Conservation (phyloP, 2,113 vertebrate genomes). For the Willisornis vidua region DNA sequence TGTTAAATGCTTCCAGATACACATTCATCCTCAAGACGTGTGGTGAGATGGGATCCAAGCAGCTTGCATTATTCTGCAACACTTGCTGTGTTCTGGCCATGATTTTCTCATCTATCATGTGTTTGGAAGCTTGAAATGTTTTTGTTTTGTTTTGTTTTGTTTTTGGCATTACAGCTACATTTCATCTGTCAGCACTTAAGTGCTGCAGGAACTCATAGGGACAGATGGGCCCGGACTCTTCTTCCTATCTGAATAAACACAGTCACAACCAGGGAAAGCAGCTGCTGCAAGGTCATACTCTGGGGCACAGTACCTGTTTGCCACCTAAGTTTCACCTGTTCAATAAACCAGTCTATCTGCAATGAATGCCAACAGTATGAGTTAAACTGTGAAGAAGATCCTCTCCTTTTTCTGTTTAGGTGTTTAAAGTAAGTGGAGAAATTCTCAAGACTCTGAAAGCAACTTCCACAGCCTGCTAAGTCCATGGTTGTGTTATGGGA, state of each 20-base stretch:
- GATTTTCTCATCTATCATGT: conserved; percentile 4
- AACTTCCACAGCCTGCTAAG: not conserved
- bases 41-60: conserved; percentile 22
- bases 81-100: not conserved
- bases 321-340: not conserved
- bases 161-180: conserved; percentile 15
- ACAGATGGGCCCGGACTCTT: conserved; percentile 18
- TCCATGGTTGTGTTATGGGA: rapidly evolving
- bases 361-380: not conserved
- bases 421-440: not conserved
- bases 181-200: conserved; percentile 11
- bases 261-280: not conserved
- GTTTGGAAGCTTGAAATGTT: not conserved
- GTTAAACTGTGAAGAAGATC: not conserved
- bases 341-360: not conserved
- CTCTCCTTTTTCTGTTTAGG: not conserved
- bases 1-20: conserved; percentile 32
- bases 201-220: conserved; percentile 20
- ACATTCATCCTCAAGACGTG: not conserved
- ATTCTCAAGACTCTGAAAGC: not conserved
- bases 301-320: not conserved
- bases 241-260: conserved; percentile 8
- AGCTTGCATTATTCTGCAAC: not conserved
- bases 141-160: not conserved
- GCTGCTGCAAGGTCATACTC: not conserved